A percentile compares a stretch with the other conserved stretches of the same genome.
Evolutionary conservation across 2,797 vertebrate genomes (phyloP).

Genomic region (Poecilia picta): DNA sequence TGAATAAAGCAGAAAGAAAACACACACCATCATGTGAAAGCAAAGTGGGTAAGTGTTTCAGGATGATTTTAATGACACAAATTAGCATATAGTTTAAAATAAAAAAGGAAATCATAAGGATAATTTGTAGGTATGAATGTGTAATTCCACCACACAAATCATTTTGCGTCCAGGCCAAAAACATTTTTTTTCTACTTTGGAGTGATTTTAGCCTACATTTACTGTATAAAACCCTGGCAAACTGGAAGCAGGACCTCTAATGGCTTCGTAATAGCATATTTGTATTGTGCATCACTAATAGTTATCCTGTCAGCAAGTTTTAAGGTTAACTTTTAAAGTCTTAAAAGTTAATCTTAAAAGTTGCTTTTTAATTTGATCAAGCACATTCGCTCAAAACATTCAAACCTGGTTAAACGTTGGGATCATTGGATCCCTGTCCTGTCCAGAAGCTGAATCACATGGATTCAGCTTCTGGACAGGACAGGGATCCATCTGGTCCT

Average conservation of each 20-base stretch:
- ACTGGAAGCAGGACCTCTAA: not conserved
- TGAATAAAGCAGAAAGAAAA: conserved; percentile 1
- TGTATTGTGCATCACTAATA: not conserved
- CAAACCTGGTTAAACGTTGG: not conserved
- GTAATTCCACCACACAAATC: not conserved
- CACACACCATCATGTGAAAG: not conserved
- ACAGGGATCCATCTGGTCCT: conserved; percentile 35
- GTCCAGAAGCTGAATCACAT: too few species aligned
- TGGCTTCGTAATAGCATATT: not conserved
- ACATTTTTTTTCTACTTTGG: not conserved
- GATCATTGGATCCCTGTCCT: too few species aligned
- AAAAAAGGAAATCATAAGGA: not conserved
- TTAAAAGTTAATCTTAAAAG: not conserved
- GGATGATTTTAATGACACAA: not conserved
- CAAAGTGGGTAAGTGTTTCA: not conserved
- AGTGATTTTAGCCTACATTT: not conserved
- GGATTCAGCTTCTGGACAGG: conserved; percentile 12
- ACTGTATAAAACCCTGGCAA: not conserved
- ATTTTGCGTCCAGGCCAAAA: not conserved
- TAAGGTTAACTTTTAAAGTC: too few species aligned
- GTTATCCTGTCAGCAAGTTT: not conserved
- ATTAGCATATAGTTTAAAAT: not conserved
- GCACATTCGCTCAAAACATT: not conserved
- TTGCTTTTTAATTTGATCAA: not conserved
- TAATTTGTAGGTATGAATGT: not conserved